Evolutionary conservation across 2,888 invertebrate genomes (phyloP).

Genomic region (Scaptomyza flava): DNA sequence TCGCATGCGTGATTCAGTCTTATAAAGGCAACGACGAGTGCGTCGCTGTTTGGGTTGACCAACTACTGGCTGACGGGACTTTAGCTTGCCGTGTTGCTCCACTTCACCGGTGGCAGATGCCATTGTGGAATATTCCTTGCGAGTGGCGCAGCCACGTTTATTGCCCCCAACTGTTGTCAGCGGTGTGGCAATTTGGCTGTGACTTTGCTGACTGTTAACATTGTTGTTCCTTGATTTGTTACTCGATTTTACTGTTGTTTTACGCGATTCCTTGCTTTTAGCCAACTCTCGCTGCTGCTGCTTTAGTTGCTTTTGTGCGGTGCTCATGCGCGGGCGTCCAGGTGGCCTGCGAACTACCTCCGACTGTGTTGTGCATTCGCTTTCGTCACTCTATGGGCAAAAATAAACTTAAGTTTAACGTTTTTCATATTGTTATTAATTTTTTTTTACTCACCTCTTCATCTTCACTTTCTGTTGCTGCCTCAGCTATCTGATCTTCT

Average conservation of each 20-base stretch:
- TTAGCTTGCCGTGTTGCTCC: constrained; percentile 58
- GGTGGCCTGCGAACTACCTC: constrained; percentile 12
- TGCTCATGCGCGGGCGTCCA: constrained; percentile 30
- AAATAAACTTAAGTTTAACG: background rate
- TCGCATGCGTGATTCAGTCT: constrained; percentile 77
- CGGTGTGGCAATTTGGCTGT: constrained; percentile 36
- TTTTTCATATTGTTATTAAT: background rate
- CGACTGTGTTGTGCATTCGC: constrained; percentile 30
- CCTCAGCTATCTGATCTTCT: constrained; percentile 49
- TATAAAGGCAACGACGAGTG: constrained; percentile 80
- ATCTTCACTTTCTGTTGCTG: constrained; percentile 29
- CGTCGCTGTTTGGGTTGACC: constrained; percentile 70
- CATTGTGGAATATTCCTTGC: constrained; percentile 58
- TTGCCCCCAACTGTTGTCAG: constrained; percentile 59
- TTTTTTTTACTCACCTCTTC: constrained; percentile 18
- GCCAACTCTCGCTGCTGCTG: constrained; percentile 10
- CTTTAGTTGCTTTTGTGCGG: constrained; percentile 35
- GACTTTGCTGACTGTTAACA: constrained; percentile 18
- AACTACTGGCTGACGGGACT: constrained; percentile 44
- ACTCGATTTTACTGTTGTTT: constrained; percentile 4
- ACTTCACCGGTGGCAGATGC: constrained; percentile 78
- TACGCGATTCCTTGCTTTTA: constrained; percentile 31
- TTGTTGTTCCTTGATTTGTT: constrained; percentile 18
- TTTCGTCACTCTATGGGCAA: constrained; percentile 33
- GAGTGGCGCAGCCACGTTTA: constrained; percentile 76